Evolutionary conservation across 1,140 invertebrate species (phyloP).

Genomic region (Caerostris darwini): DNA sequence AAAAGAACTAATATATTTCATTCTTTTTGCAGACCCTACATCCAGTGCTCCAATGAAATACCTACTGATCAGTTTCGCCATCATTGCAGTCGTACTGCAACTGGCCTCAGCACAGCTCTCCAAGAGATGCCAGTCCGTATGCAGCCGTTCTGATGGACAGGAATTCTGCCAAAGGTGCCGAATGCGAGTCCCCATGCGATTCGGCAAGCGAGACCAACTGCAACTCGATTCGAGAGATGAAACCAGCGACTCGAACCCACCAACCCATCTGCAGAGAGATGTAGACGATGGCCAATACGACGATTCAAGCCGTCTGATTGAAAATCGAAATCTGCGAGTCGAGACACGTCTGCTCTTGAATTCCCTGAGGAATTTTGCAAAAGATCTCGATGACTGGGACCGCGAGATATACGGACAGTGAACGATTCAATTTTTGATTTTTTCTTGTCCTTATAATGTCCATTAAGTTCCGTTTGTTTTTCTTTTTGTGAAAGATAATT

Average conservation of each 20-base stretch:
- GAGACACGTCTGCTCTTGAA: constrained; percentile 49
- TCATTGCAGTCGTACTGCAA: neutral
- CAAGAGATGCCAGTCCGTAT: constrained; percentile 73
- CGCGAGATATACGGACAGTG: constrained; percentile 42
- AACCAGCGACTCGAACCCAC: neutral
- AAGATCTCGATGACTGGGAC: constrained; percentile 54
- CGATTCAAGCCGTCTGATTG: neutral
- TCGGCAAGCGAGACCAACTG: constrained; percentile 76
- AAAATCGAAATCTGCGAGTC: neutral
- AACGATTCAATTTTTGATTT: neutral
- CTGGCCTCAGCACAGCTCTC: neutral
- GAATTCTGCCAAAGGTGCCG: constrained; percentile 76
- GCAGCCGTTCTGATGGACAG: constrained; percentile 77
- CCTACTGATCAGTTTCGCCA: neutral
- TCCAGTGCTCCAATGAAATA: constrained; percentile 15
- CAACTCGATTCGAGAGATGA: neutral
- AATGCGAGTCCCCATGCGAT: constrained; percentile 78
- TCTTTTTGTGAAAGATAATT: neutral
- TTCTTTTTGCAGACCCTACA: neutral
- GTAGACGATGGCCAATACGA: constrained; percentile 13
- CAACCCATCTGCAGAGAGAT: neutral
- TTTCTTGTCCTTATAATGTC: neutral
- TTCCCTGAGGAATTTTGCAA: constrained; percentile 52
- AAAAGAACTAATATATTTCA: neutral
- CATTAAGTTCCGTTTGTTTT: neutral